Evolutionary conservation across 1,140 invertebrate species (phyloP), one percentile per base, ranked within the genome.

Genomic region (Contarinia nasturtii): DNA sequence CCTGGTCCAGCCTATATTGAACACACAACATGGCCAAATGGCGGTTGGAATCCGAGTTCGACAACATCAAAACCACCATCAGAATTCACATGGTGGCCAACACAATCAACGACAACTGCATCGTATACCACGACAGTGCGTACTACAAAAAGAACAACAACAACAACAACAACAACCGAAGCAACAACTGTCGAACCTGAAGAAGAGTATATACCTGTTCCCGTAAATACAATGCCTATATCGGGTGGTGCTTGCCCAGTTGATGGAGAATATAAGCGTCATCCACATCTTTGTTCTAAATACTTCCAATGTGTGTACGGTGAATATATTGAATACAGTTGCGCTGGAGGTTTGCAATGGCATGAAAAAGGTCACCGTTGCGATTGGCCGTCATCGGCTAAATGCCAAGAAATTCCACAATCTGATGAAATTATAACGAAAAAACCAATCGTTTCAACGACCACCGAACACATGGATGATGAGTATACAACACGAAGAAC

Each of bases 261-360:
- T 17, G 65, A 71, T 45, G 71, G 70, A 1, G 61, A 68, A 22
- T 72, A 72, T 51, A 71, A 70, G 41, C 51, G 61, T 0, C 63
- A 66, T 51, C 50, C 62, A 0, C 63, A 66, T 1, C 55, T 66
- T 45, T 72, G 70, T 1, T 54, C 53, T 10, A 54, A 55, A 41
- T 62, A 58, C 33, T 61, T 63, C 46, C 56, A 61, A 17, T 61
- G 59, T 36, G 50, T 62, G 8, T 61, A 63, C 53, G 54, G 53
- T 19, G 52, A 48, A 0, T 45, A 60, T 11, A 54, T 54, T 36
- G 53, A 57, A 10, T 56, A 51, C 42, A 53, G 56, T 0, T 90
- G 86, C 61, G 77, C 82, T 0, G 61, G 64, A 15, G 75, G 77
- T 2, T 66, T 88, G 1, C 72, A 78, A 43, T 90, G 85, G 81